Evolutionary conservation across 2,888 invertebrate genomes (phyloP), one percentile per base, ranked within the genome.

Genomic region (Lithophane socia): DNA sequence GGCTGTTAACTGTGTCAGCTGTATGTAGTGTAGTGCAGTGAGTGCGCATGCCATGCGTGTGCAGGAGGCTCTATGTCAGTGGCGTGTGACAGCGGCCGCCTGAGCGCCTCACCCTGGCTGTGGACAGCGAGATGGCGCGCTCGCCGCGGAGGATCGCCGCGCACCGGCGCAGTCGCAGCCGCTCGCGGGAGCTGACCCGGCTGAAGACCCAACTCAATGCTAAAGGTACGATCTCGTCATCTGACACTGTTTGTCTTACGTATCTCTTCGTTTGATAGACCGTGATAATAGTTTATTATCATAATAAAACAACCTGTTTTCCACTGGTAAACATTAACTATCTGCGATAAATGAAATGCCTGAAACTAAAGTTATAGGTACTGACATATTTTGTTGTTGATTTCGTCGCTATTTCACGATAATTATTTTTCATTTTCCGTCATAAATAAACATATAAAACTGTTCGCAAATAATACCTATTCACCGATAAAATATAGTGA

Each of bases 141-240:
- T 96, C 96, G 37, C 96, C 96, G 82, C 91, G 96, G 76, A 91
- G 95, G 90, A 92, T 95, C 68, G 89, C 95, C 13, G 93, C 94
- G 24, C 94, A 94, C 75, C 91, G 96, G 77, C 89, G 95, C 81
- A 93, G 94, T 84, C 88, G 95, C 80, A 95, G 95, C 91, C 92
- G 94, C 29, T 94, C 95, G 75, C 87, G 95, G 68, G 96, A 96
- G 87, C 91, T 96, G 77, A 87, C 93, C 79, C 91, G 96, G 49
- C 89, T 96, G 63, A 90, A 92, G 82, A 94, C 94, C 5, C 96
- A 96, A 76, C 94, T 96, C 82, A 95, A 93, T 82, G 94, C 92
- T 67, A 96, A 96, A 96, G 96, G 96, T 96, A 86, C 64, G 63
- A 49, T 44, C 44, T 44, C 65, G 24, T 61, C 52, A 66, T 60